Evolutionary conservation across 1,140 invertebrate genomes (phyloP).

Genomic region (Tetragnatha versicolor): DNA sequence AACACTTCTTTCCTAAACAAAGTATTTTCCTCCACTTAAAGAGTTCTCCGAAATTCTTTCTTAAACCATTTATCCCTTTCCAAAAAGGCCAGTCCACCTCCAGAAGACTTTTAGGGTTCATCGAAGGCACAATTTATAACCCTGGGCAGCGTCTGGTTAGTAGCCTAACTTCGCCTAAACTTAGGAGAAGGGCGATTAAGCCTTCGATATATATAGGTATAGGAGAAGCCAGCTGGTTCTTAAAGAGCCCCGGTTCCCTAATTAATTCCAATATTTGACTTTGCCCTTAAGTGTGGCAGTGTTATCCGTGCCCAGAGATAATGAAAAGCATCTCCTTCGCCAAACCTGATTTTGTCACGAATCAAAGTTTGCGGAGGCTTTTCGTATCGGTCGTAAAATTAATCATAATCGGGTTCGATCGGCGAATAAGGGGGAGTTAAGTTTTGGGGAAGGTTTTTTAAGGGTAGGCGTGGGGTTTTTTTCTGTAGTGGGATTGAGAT

Average conservation of each 20-base stretch:
- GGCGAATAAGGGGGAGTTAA: too few relatives aligned
- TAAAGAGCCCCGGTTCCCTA: slow-evolving; percentile 15
- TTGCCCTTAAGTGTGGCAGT: slow-evolving; percentile 32
- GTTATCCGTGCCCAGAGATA: slow-evolving; percentile 21
- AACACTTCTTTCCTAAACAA: slow-evolving; percentile 19
- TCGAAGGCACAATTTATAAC: slow-evolving; percentile 27
- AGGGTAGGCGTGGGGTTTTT: too few relatives aligned
- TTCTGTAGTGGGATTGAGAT: too few relatives aligned
- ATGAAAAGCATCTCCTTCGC: slow-evolving; percentile 6
- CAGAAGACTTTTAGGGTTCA: slow-evolving; percentile 20
- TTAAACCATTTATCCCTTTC: slow-evolving; percentile 13
- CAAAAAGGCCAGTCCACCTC: not conserved
- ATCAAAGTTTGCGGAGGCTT: slow-evolving; percentile 35
- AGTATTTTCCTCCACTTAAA: slow-evolving; percentile 20
- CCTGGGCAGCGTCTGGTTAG: slow-evolving; percentile 6
- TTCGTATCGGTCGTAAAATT: slow-evolving; percentile 39
- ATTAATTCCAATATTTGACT: slow-evolving; percentile 53
- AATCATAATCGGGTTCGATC: slow-evolving; percentile 4
- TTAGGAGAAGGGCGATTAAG: slow-evolving; percentile 21
- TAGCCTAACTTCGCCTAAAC: slow-evolving; percentile 10
- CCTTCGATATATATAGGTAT: slow-evolving; percentile 20
- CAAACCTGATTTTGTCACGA: slow-evolving; percentile 42
- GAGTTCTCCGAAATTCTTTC: slow-evolving; percentile 17
- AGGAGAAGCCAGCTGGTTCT: not conserved
- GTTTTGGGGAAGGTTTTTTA: too few relatives aligned